A percentile compares a stretch with the other conserved stretches of the same genome.
These are phyloP conservation scores for Pangasius mekongensis DNA, from an alignment of 2,797 vertebrate species.

Conservation along the genomic window DNA sequence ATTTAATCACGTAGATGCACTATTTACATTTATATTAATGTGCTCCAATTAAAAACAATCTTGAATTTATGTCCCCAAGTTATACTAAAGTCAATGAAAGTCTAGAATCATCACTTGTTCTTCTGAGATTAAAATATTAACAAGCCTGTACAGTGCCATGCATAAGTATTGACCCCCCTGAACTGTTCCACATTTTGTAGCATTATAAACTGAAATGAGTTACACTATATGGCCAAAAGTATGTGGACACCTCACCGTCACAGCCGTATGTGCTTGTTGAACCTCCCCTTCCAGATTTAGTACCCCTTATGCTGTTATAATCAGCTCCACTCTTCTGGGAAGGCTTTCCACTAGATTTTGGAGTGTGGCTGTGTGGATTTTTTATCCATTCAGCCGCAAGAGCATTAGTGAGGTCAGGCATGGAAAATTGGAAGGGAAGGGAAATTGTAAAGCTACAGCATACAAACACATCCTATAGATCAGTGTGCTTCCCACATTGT, in stretches of 20 bases:
- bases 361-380: background rate
- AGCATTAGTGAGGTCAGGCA: no score
- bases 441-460: no score
- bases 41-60: no score
- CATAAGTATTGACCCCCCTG: background rate
- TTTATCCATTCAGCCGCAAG: no score
- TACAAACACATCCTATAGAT: no score
- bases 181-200: no score
- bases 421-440: no score
- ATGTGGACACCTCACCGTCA: background rate
- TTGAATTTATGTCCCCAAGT: no score
- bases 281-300: background rate
- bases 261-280: background rate
- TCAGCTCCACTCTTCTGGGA: background rate
- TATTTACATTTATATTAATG: background rate
- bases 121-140: background rate
- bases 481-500: no score
- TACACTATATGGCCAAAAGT: background rate
- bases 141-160: background rate
- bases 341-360: background rate
- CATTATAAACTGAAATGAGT: no score
- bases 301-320: background rate
- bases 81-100: no score
- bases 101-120: background rate
- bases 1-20: background rate